A percentile compares a stretch with the other conserved stretches of the same genome.
Evolutionary conservation across 2,113 vertebrate species (phyloP).

Genomic region (Crypturellus undulatus): DNA sequence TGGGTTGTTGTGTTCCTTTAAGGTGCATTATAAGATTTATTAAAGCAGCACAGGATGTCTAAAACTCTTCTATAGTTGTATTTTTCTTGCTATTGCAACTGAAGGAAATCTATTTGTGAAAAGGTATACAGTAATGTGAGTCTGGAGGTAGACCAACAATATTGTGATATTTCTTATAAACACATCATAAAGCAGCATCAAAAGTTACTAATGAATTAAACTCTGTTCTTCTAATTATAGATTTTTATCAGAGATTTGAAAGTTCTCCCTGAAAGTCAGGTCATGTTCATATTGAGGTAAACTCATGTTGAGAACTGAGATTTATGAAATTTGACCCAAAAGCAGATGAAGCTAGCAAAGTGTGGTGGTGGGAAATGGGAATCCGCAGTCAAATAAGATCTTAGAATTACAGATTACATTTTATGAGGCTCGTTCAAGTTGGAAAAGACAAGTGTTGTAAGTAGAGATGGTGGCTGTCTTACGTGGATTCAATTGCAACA

Average conservation of each 20-base stretch:
- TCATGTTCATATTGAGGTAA: not conserved
- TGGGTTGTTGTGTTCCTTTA: not conserved
- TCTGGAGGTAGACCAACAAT: not conserved
- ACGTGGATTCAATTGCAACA: not conserved
- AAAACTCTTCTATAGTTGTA: not conserved
- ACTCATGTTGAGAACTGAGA: not conserved
- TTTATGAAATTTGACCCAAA: not conserved
- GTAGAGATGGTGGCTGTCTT: not conserved
- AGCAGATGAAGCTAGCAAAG: not conserved
- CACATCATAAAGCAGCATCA: not conserved
- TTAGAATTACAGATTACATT: not conserved
- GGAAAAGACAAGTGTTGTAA: not conserved
- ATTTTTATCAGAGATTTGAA: not conserved
- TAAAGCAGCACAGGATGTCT: not conserved
- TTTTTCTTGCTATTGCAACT: slow-evolving; percentile 59
- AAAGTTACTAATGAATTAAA: not conserved
- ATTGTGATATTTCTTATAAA: not conserved
- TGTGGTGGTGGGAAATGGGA: not conserved
- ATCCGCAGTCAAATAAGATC: not conserved
- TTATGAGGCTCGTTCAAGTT: not conserved
- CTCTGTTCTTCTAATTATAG: not conserved
- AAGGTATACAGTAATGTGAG: not conserved
- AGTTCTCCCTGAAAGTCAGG: not conserved
- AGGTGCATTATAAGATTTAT: not conserved
- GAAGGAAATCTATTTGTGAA: slow-evolving; percentile 74